Base-by-base conservation (phyloP, 2,113 vertebrate species). In the Bujurquina vittata region DNA sequence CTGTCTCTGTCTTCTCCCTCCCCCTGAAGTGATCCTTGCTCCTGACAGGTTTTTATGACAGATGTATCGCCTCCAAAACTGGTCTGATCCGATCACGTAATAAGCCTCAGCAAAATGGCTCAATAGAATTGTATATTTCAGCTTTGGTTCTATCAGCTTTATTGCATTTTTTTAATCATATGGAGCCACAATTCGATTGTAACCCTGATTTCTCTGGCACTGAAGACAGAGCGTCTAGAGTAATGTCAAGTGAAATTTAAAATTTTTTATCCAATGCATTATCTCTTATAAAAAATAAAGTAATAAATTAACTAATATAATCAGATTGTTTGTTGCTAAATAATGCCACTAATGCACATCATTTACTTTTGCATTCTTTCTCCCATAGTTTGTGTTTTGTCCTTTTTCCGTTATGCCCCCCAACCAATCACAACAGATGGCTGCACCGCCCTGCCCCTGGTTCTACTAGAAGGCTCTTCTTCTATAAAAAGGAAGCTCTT, bases 31-130 rank as follows among this genome's bases (percentile, higher is more conserved):
- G 26, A 72, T 54, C 67, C 67, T 54, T 33, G 46, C n/a, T 72
- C 26, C 46, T 31, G 46, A n/a, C 67, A 72, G 67, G 46, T 72
- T 72, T 54, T 72, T 33, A 72, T 54, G 46, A 72, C 67, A 75
- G 22, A 75, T 75, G 35, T 40, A 75, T 57, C 3, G 46, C 67
- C 46, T 72, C 10, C 26, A 72, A 72, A 54, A 54, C 67, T 75
- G 22, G 73, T 75, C 54, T 7, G 9, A 75, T 75, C 72, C 57
- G 73, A 57, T 72, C 67, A 33, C n/a, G 46, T 54, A 72, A 31
- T 54, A 72, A 52, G 67, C 67, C 26, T 72, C 46, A 54, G 3
- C 54, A 72, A 54, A 72, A 54, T 8, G 67, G 18, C 67, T 72
- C 46, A 72, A 26, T 72, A 72, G 18, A 72, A 54, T 72, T 46